A percentile compares a stretch with the other conserved stretches of the same genome.
phyloP scores from a whole-genome alignment of 2,888 invertebrate genomes.

The Mythimna impura region DNA sequence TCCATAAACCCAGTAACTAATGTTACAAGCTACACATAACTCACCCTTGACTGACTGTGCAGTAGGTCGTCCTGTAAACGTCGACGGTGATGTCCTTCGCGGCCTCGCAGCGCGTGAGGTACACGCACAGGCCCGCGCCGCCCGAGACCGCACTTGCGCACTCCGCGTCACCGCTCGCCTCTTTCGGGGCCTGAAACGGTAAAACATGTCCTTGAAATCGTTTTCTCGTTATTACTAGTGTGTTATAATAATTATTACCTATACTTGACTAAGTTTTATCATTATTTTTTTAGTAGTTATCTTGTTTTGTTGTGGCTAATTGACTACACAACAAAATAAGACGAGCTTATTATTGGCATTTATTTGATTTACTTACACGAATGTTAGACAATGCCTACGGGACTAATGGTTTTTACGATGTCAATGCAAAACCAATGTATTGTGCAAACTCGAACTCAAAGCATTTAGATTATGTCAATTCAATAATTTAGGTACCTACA shows the following conservation, averaged over 20 bases:
- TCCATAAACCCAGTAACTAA: background rate
- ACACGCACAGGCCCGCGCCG: conserved; percentile 79
- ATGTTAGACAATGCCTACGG: too few species aligned
- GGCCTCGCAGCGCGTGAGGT: conserved; percentile 79
- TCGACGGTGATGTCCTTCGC: conserved; percentile 73
- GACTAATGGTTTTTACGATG: too few species aligned
- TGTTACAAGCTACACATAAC: background rate
- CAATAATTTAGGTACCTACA: too few species aligned
- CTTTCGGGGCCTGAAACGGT: conserved; percentile 68
- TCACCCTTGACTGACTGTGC: conserved; percentile 78
- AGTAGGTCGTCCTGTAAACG: conserved; percentile 76
- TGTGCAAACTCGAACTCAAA: too few species aligned
- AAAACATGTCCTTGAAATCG: background rate
- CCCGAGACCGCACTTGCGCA: conserved; percentile 71
- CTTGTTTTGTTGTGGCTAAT: too few species aligned
- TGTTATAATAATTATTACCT: too few species aligned
- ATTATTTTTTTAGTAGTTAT: too few species aligned
- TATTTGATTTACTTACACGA: too few species aligned
- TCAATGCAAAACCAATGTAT: too few species aligned
- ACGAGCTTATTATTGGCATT: background rate
- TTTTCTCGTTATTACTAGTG: background rate
- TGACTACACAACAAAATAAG: background rate
- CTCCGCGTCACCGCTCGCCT: conserved; percentile 65
- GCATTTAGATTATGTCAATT: too few species aligned
- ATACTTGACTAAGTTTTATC: too few species aligned